phyloP scores from a whole-genome alignment of 2,797 vertebrate genomes.

The Leptatherina wallacei region DNA sequence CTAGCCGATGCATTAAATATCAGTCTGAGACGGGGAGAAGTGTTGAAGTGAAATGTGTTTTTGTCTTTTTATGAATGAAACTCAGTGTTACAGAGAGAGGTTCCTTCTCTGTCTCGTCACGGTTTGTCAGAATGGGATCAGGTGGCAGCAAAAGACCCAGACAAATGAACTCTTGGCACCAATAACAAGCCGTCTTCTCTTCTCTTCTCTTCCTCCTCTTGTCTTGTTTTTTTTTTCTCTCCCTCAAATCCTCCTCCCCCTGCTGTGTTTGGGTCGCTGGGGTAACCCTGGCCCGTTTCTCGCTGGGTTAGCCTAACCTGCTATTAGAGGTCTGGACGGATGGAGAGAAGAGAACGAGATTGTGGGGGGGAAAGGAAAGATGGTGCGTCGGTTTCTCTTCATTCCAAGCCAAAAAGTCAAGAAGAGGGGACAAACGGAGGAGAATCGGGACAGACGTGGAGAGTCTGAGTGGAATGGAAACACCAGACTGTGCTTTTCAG shows the following conservation, averaged over 20 bases:
- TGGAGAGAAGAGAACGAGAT: constrained; percentile 62
- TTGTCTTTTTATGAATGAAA: neutral
- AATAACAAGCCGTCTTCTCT: constrained; percentile 56
- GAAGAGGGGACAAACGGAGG: constrained; percentile 45
- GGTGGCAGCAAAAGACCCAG: constrained; percentile 47
- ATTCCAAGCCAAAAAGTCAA: constrained; percentile 40
- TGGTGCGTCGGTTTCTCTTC: constrained; percentile 25
- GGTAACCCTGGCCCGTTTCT: constrained; percentile 77
- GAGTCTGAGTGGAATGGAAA: constrained; percentile 47
- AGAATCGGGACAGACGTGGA: constrained; percentile 29
- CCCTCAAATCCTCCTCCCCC: constrained; percentile 42
- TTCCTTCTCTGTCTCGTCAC: constrained; percentile 23
- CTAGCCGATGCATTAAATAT: constrained; percentile 4
- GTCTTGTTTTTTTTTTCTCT: neutral
- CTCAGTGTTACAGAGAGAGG: neutral
- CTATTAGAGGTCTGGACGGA: constrained; percentile 83
- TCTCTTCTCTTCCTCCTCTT: constrained; percentile 16
- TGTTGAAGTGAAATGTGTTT: neutral
- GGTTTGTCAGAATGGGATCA: constrained; percentile 56
- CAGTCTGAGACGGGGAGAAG: constrained; percentile 12
- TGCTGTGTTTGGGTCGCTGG: constrained; percentile 76
- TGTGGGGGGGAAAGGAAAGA: constrained; percentile 54
- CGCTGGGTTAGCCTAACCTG: constrained; percentile 79
- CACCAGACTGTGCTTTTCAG: constrained; percentile 27
- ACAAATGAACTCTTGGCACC: constrained; percentile 64